Percentiles rank a stretch among this genome's conserved stretches.
These are phyloP conservation scores for Cydia splendana DNA, from an alignment of 1,140 invertebrate species.

Conservation along the genomic window DNA sequence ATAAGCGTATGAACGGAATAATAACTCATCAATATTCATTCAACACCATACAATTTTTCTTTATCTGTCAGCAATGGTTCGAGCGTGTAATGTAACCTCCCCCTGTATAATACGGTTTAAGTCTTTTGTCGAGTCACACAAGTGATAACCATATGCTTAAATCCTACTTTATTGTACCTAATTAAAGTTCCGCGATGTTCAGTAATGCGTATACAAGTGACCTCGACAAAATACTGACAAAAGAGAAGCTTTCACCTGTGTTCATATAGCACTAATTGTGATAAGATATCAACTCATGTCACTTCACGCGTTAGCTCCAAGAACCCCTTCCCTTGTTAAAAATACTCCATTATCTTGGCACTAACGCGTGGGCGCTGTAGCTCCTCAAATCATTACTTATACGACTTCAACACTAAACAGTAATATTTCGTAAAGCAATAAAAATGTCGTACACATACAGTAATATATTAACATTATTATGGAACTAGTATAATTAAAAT, in stretches of 20 bases:
- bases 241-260: constrained; percentile 19
- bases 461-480: constrained; percentile 21
- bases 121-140: constrained; percentile 19
- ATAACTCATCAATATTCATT: neutral
- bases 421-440: constrained; percentile 31
- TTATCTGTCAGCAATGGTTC: constrained; percentile 1
- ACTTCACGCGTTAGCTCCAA: neutral
- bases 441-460: constrained; percentile 31
- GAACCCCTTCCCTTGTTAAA: constrained; percentile 16
- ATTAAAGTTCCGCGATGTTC: neutral
- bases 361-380: constrained; percentile 12
- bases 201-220: constrained; percentile 20
- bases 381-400: constrained; percentile 19
- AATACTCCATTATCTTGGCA: neutral
- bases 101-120: neutral
- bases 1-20: neutral
- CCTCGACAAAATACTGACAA: constrained; percentile 15
- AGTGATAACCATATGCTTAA: neutral
- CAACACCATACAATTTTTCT: neutral
- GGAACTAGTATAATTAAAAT: constrained; percentile 22
- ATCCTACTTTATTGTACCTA: constrained; percentile 1
- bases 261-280: constrained; percentile 31
- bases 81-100: neutral
- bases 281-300: constrained; percentile 22
- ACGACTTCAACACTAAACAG: constrained; percentile 16